phyloP scores from a whole-genome alignment of 2,797 vertebrate genomes.

The Spondyliosoma cantharus region DNA sequence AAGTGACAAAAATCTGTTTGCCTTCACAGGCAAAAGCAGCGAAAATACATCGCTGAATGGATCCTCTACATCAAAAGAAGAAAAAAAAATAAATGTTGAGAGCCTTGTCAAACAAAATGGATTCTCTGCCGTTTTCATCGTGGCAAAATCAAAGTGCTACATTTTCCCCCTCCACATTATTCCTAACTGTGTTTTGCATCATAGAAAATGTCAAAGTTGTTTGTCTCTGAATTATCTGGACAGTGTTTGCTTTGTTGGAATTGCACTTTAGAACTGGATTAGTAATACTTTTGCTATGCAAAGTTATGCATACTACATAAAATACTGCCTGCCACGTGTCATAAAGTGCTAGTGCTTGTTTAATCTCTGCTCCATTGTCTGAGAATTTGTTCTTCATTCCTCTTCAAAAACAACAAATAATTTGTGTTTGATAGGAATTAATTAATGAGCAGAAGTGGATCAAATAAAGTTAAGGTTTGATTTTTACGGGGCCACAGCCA shows the following conservation, averaged over 20 bases:
- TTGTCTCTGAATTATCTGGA: slow-evolving; percentile 1
- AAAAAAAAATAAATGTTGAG: background rate
- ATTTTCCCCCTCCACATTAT: slow-evolving; percentile 21
- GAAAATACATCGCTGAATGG: slow-evolving; percentile 60
- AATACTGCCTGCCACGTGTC: background rate
- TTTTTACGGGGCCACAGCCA: background rate
- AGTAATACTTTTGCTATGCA: background rate
- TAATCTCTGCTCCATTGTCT: background rate
- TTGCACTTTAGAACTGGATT: background rate
- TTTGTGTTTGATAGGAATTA: background rate
- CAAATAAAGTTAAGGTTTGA: background rate
- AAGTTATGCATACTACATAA: background rate
- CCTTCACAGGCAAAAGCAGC: slow-evolving; percentile 40
- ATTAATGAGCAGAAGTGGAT: background rate
- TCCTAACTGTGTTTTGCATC: slow-evolving; percentile 30
- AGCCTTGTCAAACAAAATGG: slow-evolving; percentile 45
- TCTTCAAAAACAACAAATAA: background rate
- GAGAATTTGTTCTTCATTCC: background rate
- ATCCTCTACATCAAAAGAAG: slow-evolving; percentile 57
- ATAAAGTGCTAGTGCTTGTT: background rate
- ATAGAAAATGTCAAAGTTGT: slow-evolving; percentile 1
- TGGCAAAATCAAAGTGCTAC: slow-evolving; percentile 41
- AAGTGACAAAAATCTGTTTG: slow-evolving; percentile 49
- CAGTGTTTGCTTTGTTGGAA: background rate
- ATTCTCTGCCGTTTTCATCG: slow-evolving; percentile 45